These are phyloP conservation scores for Mesoligia furuncula DNA, from an alignment of 2,888 invertebrate genomes.

Conservation along the genomic window DNA sequence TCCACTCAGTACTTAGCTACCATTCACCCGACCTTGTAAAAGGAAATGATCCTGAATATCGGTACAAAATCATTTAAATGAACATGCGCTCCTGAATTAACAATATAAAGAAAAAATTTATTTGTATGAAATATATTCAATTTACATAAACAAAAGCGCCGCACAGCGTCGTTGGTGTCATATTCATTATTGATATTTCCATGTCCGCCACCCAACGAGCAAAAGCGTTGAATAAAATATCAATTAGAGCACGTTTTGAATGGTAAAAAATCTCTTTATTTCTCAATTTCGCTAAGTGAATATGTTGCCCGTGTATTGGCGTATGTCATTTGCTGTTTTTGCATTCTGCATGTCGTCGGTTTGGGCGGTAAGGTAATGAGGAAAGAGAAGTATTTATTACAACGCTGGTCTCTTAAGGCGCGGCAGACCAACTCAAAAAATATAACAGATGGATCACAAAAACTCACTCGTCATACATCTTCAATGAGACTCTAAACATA, in stretches of 20 bases:
- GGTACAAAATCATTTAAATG: slow-evolving; percentile 47
- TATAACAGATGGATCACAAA: slow-evolving; percentile 37
- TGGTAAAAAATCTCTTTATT: slow-evolving; percentile 84
- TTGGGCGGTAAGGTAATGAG: slow-evolving; percentile 89
- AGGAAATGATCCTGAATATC: slow-evolving; percentile 45
- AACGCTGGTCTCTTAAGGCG: slow-evolving; percentile 74
- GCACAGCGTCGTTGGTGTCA: slow-evolving; percentile 79
- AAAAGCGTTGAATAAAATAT: slow-evolving; percentile 88
- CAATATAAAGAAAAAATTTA: slow-evolving; percentile 57
- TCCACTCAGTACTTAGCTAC: neutral
- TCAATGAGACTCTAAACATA: slow-evolving; percentile 52
- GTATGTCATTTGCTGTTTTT: slow-evolving; percentile 89
- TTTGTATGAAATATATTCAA: slow-evolving; percentile 71
- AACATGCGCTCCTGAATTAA: slow-evolving; percentile 50
- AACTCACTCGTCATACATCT: slow-evolving; percentile 44
- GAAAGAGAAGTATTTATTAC: slow-evolving; percentile 86
- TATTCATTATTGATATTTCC: slow-evolving; percentile 83
- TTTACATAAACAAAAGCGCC: slow-evolving; percentile 77
- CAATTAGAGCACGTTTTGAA: slow-evolving; percentile 87
- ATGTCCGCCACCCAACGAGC: slow-evolving; percentile 87
- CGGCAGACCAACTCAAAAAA: slow-evolving; percentile 47
- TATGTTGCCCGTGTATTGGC: slow-evolving; percentile 80
- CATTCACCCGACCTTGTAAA: slow-evolving; percentile 36
- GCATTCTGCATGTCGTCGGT: slow-evolving; percentile 78
- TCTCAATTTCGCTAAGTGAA: slow-evolving; percentile 89